phyloP scores from a whole-genome alignment of 2,113 vertebrate genomes.

The Redunca redunca region DNA sequence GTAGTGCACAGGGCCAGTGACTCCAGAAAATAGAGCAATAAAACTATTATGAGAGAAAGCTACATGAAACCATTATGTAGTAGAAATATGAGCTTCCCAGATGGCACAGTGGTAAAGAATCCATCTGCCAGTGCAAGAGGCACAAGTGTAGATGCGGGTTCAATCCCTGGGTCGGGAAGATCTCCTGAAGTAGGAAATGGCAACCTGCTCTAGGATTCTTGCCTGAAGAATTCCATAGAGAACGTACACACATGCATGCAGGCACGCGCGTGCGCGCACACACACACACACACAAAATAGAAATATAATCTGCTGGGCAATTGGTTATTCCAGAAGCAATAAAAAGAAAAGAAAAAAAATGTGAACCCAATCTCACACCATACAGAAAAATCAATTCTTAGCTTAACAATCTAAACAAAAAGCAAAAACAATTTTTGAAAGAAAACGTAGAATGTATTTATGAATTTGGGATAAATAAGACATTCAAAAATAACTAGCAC shows the following conservation, averaged over 20 bases:
- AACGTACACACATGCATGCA: not conserved
- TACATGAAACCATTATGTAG: not conserved
- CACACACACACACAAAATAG: not conserved
- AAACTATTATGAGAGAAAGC: not conserved
- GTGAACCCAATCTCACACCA: not conserved
- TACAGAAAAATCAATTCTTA: not conserved
- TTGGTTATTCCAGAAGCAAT: not conserved
- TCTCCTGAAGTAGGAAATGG: not conserved
- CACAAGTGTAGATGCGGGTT: not conserved
- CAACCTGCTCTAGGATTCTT: not conserved
- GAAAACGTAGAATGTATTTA: not conserved
- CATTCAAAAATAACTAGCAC: not conserved
- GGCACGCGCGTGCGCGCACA: no score
- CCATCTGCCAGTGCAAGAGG: not conserved
- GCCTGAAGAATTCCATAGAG: not conserved
- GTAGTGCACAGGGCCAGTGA: not conserved
- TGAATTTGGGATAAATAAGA: not conserved
- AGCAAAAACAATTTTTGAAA: not conserved
- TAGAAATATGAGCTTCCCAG: not conserved
- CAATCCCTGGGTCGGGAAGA: not conserved
- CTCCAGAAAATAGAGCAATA: not conserved
- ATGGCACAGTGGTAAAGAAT: not conserved
- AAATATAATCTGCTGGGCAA: not conserved
- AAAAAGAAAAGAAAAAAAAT: not conserved
- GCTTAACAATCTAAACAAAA: not conserved